A percentile compares a stretch with the other conserved stretches of the same genome.
Conservation (phyloP, 2,888 invertebrate genomes). For the Belgica antarctica region DNA sequence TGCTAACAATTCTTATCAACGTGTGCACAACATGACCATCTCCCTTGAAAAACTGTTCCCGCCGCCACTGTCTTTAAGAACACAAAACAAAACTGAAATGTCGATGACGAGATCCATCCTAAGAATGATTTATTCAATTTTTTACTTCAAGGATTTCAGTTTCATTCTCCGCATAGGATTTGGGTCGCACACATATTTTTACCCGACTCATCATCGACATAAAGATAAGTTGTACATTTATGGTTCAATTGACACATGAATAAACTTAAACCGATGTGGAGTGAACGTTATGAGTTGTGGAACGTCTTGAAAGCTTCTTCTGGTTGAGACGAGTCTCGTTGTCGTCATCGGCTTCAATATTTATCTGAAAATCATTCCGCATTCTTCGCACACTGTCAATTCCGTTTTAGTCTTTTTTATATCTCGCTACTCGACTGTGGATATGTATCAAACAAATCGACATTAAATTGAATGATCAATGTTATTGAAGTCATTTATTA, state of each 20-base stretch:
- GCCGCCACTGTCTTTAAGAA: no score
- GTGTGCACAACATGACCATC: no score
- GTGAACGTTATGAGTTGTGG: conserved; percentile 5
- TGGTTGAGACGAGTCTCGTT: neutral
- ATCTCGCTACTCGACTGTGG: neutral
- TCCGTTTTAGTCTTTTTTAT: neutral
- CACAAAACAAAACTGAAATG: neutral
- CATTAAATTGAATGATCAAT: conserved; percentile 35
- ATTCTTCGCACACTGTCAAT: neutral
- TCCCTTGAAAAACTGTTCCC: no score
- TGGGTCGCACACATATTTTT: conserved; percentile 20
- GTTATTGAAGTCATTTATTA: neutral
- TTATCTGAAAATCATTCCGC: conserved; percentile 4
- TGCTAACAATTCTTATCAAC: no score
- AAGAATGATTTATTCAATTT: conserved; percentile 17
- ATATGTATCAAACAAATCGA: neutral
- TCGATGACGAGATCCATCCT: conserved; percentile 24
- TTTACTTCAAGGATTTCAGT: conserved; percentile 4
- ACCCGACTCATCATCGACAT: conserved; percentile 32
- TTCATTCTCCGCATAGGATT: conserved; percentile 7
- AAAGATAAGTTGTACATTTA: conserved; percentile 23
- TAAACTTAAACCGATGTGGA: no score
- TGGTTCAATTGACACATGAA: conserved; percentile 34
- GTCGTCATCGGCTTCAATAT: neutral
- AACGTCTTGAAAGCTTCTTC: neutral